phyloP scores from a whole-genome alignment of 2,113 vertebrate genomes.

The Scophthalmus maximus region DNA sequence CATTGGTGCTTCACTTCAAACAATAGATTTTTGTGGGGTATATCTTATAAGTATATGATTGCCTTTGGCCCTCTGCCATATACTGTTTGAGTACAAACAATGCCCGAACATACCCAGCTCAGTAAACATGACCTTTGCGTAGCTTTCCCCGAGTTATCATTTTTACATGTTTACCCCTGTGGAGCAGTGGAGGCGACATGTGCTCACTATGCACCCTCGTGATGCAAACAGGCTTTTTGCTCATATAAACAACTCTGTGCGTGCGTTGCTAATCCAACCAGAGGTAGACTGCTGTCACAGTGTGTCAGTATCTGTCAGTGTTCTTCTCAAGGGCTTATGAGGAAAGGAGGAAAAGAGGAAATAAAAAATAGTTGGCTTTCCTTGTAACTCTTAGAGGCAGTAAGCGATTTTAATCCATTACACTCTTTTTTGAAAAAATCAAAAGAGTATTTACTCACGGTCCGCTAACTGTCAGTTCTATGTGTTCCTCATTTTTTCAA shows the following conservation, averaged over 20 bases:
- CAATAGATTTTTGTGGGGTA: not conserved
- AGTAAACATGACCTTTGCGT: constrained; percentile 54
- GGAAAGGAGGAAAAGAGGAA: not conserved
- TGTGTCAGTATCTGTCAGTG: constrained; percentile 61
- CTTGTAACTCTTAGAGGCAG: constrained; percentile 9
- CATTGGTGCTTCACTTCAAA: not conserved
- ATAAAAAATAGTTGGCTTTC: constrained; percentile 1
- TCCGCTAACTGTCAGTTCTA: no score
- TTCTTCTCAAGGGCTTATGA: constrained; percentile 45
- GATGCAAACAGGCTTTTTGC: constrained; percentile 56
- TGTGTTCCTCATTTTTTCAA: no score
- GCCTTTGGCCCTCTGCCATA: constrained; percentile 10
- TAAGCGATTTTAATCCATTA: no score
- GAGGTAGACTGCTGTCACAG: constrained; percentile 67
- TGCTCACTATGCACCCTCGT: constrained; percentile 33
- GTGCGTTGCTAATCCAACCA: constrained; percentile 60
- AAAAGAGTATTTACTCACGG: no score
- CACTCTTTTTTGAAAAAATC: no score
- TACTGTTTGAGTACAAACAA: constrained; percentile 31
- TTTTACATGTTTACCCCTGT: constrained; percentile 41
- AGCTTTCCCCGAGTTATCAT: constrained; percentile 36
- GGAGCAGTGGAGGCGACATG: constrained; percentile 33
- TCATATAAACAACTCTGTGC: constrained; percentile 65
- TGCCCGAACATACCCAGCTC: constrained; percentile 25
- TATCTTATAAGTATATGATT: not conserved